These are phyloP conservation scores for Platysternon megacephalum DNA, from an alignment of 2,113 vertebrate genomes.

Conservation along the genomic window DNA sequence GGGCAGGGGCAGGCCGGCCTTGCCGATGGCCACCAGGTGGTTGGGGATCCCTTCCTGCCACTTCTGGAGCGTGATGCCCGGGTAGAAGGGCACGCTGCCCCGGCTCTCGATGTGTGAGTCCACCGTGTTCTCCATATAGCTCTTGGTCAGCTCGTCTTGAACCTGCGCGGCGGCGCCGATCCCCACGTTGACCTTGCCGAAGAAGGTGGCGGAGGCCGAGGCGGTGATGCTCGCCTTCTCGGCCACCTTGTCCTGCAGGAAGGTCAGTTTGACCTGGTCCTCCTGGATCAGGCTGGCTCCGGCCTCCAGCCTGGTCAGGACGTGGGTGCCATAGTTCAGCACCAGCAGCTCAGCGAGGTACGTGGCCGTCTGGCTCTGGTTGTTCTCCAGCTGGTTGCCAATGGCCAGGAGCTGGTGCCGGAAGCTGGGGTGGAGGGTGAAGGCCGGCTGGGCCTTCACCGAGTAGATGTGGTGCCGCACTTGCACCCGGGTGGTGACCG, in stretches of 20 bases:
- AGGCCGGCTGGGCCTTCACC: slow-evolving; percentile 70
- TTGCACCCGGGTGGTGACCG: slow-evolving; percentile 75
- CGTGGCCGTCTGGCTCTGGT: slow-evolving; percentile 62
- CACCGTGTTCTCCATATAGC: slow-evolving; percentile 70
- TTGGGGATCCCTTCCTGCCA: slow-evolving; percentile 81
- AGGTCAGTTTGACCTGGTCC: slow-evolving; percentile 74
- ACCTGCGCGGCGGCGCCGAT: slow-evolving; percentile 14
- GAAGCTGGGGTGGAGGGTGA: slow-evolving; percentile 74
- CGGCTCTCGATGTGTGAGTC: slow-evolving; percentile 77
- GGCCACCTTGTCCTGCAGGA: slow-evolving; percentile 46
- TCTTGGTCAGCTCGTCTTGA: slow-evolving; percentile 45
- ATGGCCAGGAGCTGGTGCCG: slow-evolving; percentile 71
- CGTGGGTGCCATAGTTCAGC: slow-evolving; percentile 78
- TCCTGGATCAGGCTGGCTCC: slow-evolving; percentile 78
- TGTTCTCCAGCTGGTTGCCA: slow-evolving; percentile 81
- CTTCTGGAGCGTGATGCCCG: slow-evolving; percentile 80
- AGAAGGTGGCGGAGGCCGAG: slow-evolving; percentile 72
- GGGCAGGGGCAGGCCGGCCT: slow-evolving; percentile 73
- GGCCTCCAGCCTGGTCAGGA: slow-evolving; percentile 65
- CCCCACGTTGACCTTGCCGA: slow-evolving; percentile 72
- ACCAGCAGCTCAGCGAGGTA: slow-evolving; percentile 79
- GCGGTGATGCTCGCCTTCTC: slow-evolving; percentile 49
- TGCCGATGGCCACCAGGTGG: slow-evolving; percentile 80
- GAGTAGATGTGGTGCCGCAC: slow-evolving; percentile 80
- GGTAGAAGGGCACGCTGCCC: slow-evolving; percentile 78